Conservation (phyloP, 2,797 vertebrate species). For the Tachyglossus aculeatus region DNA sequence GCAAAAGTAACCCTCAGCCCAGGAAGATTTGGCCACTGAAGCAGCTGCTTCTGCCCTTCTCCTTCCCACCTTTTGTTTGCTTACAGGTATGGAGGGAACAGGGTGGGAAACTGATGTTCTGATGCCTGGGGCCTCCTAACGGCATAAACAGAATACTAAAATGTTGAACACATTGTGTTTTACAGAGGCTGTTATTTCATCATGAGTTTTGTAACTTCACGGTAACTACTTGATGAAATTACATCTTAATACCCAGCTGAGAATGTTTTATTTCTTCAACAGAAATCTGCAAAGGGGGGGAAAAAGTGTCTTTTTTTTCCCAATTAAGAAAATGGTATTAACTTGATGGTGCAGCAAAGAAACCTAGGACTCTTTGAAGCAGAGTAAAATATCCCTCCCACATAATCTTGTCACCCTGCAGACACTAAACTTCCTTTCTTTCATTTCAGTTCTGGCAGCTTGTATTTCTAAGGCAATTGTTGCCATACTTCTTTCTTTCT, state of each 20-base stretch:
- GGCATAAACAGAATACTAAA: conserved; percentile 63
- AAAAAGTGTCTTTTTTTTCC: not conserved
- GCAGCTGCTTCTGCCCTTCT: conserved; percentile 14
- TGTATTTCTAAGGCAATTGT: conserved; percentile 48
- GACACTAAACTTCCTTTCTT: conserved; percentile 40
- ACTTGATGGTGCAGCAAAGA: conserved; percentile 2
- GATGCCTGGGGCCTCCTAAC: conserved; percentile 62
- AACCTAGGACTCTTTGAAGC: conserved; percentile 9
- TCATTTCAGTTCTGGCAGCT: conserved; percentile 35
- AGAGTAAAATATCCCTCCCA: conserved; percentile 36
- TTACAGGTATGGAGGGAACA: conserved; percentile 46
- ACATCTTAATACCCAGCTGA: conserved; percentile 32
- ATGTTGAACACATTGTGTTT: conserved; percentile 55
- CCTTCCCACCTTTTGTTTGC: conserved; percentile 47
- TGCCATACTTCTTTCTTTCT: conserved; percentile 18
- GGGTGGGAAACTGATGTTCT: conserved; percentile 18
- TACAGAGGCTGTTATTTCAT: conserved; percentile 66
- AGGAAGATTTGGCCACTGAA: conserved; percentile 38
- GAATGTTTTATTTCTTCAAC: conserved; percentile 49
- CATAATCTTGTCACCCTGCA: conserved; percentile 2
- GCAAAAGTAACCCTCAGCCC: conserved; percentile 41
- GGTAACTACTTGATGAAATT: conserved; percentile 56
- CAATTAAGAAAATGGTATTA: not conserved
- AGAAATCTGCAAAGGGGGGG: conserved; percentile 47
- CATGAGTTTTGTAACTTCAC: conserved; percentile 56